Evolutionary conservation across 2,797 vertebrate genomes (phyloP).

Genomic region (Chrysocyon brachyurus): DNA sequence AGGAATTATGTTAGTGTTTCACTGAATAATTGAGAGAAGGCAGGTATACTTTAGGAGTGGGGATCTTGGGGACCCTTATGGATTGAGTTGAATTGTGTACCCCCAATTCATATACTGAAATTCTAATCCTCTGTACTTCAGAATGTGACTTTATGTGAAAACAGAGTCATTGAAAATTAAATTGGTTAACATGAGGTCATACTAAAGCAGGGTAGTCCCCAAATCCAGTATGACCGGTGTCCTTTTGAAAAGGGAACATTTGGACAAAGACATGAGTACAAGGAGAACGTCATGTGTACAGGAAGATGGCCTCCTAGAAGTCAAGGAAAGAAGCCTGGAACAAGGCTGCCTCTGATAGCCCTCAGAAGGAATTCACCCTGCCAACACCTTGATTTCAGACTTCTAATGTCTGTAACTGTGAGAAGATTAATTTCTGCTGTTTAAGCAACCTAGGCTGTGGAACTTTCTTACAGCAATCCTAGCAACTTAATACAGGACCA

Average conservation of each 20-base stretch:
- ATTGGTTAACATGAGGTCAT: neutral
- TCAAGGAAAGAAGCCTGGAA: neutral
- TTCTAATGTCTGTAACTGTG: neutral
- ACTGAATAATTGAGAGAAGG: neutral
- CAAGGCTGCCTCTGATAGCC: neutral
- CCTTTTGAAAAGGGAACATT: neutral
- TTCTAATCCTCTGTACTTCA: neutral
- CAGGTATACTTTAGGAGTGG: neutral
- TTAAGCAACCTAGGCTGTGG: neutral
- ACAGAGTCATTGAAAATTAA: neutral
- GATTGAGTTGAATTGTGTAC: neutral
- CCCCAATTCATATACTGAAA: neutral
- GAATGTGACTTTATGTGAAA: neutral
- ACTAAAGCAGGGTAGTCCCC: neutral
- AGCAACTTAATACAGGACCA: neutral
- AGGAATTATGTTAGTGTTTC: neutral
- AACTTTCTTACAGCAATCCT: neutral
- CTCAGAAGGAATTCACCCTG: neutral
- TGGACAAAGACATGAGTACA: neutral
- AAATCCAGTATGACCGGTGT: neutral
- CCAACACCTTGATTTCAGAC: neutral
- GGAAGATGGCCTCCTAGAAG: neutral
- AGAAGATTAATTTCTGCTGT: neutral
- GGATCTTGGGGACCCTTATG: neutral
- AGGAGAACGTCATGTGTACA: neutral